These are phyloP conservation scores for Albula goreensis DNA, from an alignment of 2,113 vertebrate species.

Conservation along the genomic window DNA sequence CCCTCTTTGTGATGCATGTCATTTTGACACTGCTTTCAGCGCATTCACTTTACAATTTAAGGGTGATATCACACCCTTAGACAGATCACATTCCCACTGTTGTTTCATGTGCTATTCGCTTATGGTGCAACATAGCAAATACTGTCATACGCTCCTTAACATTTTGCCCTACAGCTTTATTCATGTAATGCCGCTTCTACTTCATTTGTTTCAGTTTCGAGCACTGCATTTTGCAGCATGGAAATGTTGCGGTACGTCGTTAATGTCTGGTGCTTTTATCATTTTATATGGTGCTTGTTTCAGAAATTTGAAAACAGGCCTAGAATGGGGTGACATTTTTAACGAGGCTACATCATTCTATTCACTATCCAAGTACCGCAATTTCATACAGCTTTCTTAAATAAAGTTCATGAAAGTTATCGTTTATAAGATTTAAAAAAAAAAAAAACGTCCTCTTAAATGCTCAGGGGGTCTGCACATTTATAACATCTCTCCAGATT, in stretches of 20 bases:
- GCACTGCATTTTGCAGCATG: too few species aligned
- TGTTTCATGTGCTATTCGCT: not conserved
- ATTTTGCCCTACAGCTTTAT: not conserved
- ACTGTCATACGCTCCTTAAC: not conserved
- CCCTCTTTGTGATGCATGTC: too few species aligned
- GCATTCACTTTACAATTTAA: too few species aligned
- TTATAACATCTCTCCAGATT: slow-evolving; percentile 28
- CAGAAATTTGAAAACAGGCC: not conserved
- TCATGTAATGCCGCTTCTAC: not conserved
- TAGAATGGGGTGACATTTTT: not conserved
- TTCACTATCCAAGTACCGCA: not conserved
- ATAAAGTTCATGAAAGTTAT: not conserved
- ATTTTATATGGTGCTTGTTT: too few species aligned
- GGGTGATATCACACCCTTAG: too few species aligned
- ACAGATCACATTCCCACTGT: not conserved
- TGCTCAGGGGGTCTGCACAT: not conserved
- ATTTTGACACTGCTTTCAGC: too few species aligned
- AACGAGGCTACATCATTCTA: not conserved
- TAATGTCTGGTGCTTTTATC: too few species aligned
- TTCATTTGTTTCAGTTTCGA: too few species aligned
- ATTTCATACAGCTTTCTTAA: too few species aligned
- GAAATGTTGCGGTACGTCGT: too few species aligned
- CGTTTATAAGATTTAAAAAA: not conserved
- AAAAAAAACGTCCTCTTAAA: not conserved
- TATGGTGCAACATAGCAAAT: too few species aligned